phyloP scores from a whole-genome alignment of 2,888 invertebrate species.

The Mythimna impura region DNA sequence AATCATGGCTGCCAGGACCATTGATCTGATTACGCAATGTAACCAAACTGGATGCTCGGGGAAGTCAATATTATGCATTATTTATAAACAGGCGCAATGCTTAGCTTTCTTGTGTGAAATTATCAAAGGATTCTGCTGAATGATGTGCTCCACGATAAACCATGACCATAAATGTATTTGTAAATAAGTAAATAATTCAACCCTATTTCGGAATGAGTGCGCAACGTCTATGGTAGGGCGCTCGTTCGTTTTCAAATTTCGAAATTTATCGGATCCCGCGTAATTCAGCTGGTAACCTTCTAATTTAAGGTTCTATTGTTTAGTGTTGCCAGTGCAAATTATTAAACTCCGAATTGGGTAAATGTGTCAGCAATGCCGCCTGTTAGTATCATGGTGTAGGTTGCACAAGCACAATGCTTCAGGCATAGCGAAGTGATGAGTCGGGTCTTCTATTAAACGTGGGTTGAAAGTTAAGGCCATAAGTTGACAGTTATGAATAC shows the following conservation, averaged over 20 bases:
- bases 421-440: conserved; percentile 82
- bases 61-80: conserved; percentile 84
- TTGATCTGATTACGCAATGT: conserved; percentile 89
- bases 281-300: conserved; percentile 77
- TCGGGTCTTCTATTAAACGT: conserved; percentile 77
- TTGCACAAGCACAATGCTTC: conserved; percentile 83
- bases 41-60: conserved; percentile 85
- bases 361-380: conserved; percentile 79
- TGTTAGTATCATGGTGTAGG: conserved; percentile 74
- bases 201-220: conserved; percentile 59
- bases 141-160: conserved; percentile 55
- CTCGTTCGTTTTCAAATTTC: conserved; percentile 69
- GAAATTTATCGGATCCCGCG: conserved; percentile 74
- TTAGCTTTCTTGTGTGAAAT: conserved; percentile 69
- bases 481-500: conserved; percentile 84
- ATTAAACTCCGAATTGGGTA: conserved; percentile 84
- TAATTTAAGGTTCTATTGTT: conserved; percentile 85
- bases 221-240: conserved; percentile 46
- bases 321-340: conserved; percentile 81
- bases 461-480: conserved; percentile 85
- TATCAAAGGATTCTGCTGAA: conserved; percentile 59
- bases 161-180: conserved; percentile 48
- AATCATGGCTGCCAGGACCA: conserved; percentile 83
- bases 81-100: conserved; percentile 71
- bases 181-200: conserved; percentile 59